Evolutionary conservation across 2,888 invertebrate genomes (phyloP).

Genomic region (Epinotia demarniana): DNA sequence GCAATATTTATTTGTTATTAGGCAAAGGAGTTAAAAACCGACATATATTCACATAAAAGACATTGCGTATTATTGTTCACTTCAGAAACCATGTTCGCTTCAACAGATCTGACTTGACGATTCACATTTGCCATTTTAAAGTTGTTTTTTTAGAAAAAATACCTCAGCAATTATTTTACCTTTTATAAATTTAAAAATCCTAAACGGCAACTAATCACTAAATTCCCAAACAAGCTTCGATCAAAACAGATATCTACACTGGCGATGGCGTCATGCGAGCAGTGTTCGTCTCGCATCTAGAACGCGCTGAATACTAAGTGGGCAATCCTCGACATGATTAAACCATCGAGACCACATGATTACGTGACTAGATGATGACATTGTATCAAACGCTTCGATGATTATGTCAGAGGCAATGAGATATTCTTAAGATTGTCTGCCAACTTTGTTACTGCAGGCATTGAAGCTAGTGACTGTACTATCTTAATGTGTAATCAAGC

Average conservation of each 20-base stretch:
- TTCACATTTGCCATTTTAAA: too few species aligned
- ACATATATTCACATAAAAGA: too few species aligned
- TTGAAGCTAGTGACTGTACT: neutral
- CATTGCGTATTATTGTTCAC: too few species aligned
- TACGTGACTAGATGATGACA: conserved; percentile 23
- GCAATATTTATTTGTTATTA: too few species aligned
- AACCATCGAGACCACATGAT: conserved; percentile 20
- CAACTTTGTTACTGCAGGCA: too few species aligned
- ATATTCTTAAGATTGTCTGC: neutral
- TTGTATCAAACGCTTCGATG: neutral
- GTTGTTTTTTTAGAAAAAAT: too few species aligned
- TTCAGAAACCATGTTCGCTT: too few species aligned
- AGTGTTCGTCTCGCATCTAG: conserved; percentile 11
- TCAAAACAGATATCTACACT: neutral
- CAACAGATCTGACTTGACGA: too few species aligned
- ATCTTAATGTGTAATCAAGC: neutral
- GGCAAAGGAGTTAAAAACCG: too few species aligned
- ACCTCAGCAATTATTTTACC: too few species aligned
- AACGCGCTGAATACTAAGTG: conserved; percentile 24
- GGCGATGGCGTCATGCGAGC: conserved; percentile 1
- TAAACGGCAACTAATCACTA: neutral
- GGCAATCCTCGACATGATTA: conserved; percentile 30
- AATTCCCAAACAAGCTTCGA: neutral
- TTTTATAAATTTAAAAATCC: neutral
- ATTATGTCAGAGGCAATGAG: conserved; percentile 1